A percentile compares a stretch with the other conserved stretches of the same genome.
These are phyloP conservation scores for Limnephilus marmoratus DNA, from an alignment of 2,888 invertebrate species.

Conservation along the genomic window DNA sequence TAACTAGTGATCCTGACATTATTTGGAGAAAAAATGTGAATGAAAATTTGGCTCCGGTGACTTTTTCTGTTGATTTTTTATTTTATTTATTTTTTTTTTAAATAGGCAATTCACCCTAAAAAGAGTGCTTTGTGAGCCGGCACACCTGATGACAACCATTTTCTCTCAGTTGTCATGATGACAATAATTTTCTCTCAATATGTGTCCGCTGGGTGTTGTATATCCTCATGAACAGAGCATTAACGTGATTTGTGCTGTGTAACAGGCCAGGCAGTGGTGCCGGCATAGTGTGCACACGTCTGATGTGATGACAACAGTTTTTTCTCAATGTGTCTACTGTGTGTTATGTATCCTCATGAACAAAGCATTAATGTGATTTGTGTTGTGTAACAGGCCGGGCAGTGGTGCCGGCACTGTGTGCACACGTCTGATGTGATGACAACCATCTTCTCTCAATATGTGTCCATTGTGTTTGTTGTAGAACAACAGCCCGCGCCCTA, in stretches of 20 bases:
- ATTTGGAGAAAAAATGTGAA: no score
- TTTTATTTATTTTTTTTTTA: no score
- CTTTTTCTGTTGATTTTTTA: no score
- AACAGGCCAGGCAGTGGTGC: slow-evolving; percentile 70
- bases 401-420: slow-evolving; percentile 71
- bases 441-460: slow-evolving; percentile 77
- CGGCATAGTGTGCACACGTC: slow-evolving; percentile 69
- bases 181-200: no score
- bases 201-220: no score
- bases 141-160: no score
- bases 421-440: slow-evolving; percentile 68
- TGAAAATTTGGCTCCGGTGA: no score
- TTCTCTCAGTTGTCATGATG: no score
- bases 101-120: no score
- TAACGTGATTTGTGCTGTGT: slow-evolving; percentile 61
- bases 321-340: slow-evolving; percentile 80
- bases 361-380: slow-evolving; percentile 29
- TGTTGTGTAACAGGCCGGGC: slow-evolving; percentile 69
- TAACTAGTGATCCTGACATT: no score
- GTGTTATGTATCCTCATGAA: slow-evolving; percentile 67
- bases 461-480: slow-evolving; percentile 94
- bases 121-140: no score
- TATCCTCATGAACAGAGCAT: slow-evolving; percentile 32
- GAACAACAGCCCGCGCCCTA: slow-evolving; percentile 99
- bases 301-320: slow-evolving; percentile 68